Conservation (phyloP, 1,140 invertebrate species). For the Phocides pigmalion region DNA sequence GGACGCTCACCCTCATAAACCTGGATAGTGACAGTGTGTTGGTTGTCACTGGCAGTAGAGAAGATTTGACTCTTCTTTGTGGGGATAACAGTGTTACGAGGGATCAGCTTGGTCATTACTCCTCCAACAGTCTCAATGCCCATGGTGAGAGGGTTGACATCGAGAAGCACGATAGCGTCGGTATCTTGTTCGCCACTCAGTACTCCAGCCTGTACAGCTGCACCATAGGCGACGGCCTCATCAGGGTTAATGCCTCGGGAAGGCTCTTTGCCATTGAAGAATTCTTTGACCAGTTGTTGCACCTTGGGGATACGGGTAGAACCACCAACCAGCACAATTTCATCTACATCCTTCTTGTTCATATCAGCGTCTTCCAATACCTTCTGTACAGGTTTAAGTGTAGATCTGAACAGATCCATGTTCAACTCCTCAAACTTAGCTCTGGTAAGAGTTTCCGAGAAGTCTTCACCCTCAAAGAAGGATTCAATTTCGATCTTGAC, state of each 20-base stretch:
- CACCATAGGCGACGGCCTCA: constrained; percentile 98
- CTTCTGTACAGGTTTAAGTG: constrained; percentile 99
- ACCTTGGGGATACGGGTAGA: constrained; percentile 99
- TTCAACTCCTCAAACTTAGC: constrained; percentile 99
- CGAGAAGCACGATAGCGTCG: constrained; percentile 97
- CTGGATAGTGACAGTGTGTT: constrained; percentile 99
- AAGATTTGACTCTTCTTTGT: constrained; percentile 99
- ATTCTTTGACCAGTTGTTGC: constrained; percentile 99
- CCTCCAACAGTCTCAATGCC: constrained; percentile 99
- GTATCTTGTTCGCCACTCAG: constrained; percentile 95
- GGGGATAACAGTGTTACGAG: constrained; percentile 99
- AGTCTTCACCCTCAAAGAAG: constrained; percentile 99
- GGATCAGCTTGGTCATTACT: constrained; percentile 99
- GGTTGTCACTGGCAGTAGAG: constrained; percentile 99
- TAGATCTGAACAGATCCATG: constrained; percentile 99
- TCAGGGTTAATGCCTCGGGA: constrained; percentile 99
- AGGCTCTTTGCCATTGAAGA: constrained; percentile 99
- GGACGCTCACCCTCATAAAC: constrained; percentile 93
- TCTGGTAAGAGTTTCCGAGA: constrained; percentile 99
- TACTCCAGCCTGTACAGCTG: constrained; percentile 98
- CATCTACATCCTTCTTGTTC: constrained; percentile 99
- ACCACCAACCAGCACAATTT: constrained; percentile 99
- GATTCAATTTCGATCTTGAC: constrained; percentile 99
- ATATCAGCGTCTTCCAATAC: constrained; percentile 98
- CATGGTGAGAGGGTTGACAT: constrained; percentile 99